Percentiles rank a stretch among this genome's conserved stretches.
phyloP scores from a whole-genome alignment of 2,797 vertebrate genomes.

The Manis javanica region DNA sequence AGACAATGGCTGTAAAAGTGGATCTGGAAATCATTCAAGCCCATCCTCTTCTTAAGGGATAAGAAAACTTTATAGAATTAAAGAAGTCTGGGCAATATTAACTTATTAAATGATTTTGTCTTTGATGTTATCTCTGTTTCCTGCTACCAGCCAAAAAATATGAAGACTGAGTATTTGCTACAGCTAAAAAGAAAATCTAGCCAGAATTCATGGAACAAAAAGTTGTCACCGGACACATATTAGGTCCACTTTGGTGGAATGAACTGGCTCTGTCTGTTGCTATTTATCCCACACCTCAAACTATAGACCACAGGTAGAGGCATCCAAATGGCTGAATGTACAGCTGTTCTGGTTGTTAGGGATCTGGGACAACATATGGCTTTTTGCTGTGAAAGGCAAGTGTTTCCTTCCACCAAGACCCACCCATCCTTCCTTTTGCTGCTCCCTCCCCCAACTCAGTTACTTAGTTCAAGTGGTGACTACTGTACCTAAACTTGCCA shows the following conservation, averaged over 20 bases:
- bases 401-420: background rate
- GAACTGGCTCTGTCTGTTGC: background rate
- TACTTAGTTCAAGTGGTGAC: background rate
- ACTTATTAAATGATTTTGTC: slow-evolving; percentile 56
- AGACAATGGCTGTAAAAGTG: background rate
- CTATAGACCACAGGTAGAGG: background rate
- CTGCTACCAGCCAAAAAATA: background rate
- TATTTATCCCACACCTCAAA: background rate
- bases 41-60: background rate
- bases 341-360: background rate
- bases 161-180: background rate
- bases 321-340: background rate
- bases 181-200: background rate
- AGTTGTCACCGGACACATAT: background rate
- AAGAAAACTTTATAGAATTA: slow-evolving; percentile 15
- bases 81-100: slow-evolving; percentile 10
- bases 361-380: background rate
- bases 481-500: background rate
- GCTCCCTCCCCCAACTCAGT: background rate
- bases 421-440: background rate
- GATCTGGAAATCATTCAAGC: background rate
- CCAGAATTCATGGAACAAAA: background rate
- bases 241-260: background rate
- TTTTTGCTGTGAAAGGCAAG: background rate
- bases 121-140: slow-evolving; percentile 15